Conservation (phyloP, 2,888 invertebrate genomes). For the Elysia crispata region DNA sequence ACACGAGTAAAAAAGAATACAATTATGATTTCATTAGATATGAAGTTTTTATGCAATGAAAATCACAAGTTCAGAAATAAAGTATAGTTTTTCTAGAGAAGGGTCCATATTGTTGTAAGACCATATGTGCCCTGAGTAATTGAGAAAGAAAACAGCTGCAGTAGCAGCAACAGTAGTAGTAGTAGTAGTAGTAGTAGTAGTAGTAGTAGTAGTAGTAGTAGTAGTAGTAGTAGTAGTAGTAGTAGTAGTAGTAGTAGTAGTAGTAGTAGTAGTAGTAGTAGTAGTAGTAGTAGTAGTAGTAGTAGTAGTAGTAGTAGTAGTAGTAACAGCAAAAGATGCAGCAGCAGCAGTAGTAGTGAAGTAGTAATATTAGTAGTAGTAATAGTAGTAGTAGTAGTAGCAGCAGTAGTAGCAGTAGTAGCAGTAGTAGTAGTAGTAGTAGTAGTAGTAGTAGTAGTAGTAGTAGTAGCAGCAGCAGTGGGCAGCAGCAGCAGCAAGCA, state of each 20-base stretch:
- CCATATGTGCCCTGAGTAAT: no score
- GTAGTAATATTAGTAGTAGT: neutral
- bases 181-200: constrained; percentile 20
- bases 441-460: constrained; percentile 1
- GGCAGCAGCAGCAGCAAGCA: constrained; percentile 45
- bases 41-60: neutral
- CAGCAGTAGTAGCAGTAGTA: neutral
- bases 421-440: neutral
- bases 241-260: constrained; percentile 45
- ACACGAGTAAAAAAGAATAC: no score
- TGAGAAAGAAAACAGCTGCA: constrained; percentile 1
- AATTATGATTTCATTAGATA: no score
- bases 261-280: constrained; percentile 45
- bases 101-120: no score
- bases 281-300: constrained; percentile 32
- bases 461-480: constrained; percentile 30
- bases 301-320: constrained; percentile 33
- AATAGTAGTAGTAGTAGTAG: constrained; percentile 16
- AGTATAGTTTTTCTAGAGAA: no score
- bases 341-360: neutral
- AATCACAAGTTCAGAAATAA: neutral
- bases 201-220: constrained; percentile 32
- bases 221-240: constrained; percentile 44
- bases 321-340: constrained; percentile 5
- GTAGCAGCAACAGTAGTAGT: constrained; percentile 21